phyloP scores from a whole-genome alignment of 2,113 vertebrate species.

The Chionis minor region DNA sequence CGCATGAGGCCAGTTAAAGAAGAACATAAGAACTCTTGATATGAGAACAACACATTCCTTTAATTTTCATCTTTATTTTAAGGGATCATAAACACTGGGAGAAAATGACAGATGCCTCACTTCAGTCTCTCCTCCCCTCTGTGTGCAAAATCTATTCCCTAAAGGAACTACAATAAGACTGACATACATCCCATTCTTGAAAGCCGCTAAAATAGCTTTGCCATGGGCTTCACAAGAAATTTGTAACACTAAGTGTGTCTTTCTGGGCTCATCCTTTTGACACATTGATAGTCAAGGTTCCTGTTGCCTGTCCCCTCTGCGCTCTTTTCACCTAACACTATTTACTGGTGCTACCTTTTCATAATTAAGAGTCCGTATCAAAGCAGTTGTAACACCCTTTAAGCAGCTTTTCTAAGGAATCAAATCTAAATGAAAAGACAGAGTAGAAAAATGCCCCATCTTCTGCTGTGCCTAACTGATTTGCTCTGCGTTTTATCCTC shows the following conservation, averaged over 20 bases:
- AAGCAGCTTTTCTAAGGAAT: conserved; percentile 66
- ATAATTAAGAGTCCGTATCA: conserved; percentile 64
- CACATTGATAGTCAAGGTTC: not conserved
- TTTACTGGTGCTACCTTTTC: conserved; percentile 62
- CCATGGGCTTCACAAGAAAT: conserved; percentile 58
- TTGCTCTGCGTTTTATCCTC: conserved; percentile 64
- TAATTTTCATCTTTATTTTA: conserved; percentile 41
- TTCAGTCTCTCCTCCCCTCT: conserved; percentile 33
- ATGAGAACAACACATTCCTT: not conserved
- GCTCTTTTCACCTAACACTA: conserved; percentile 54
- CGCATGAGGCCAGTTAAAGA: not conserved
- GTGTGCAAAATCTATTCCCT: conserved; percentile 38
- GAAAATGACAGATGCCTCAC: conserved; percentile 38
- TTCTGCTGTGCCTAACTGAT: conserved; percentile 66
- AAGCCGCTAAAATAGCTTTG: conserved; percentile 62
- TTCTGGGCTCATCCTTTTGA: conserved; percentile 39
- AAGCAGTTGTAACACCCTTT: conserved; percentile 66
- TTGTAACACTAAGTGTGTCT: conserved; percentile 21
- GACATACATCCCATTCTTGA: conserved; percentile 28
- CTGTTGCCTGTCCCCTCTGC: not conserved
- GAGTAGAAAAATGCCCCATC: conserved; percentile 45
- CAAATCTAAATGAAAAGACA: conserved; percentile 56
- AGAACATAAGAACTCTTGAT: not conserved
- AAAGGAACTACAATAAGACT: conserved; percentile 21
- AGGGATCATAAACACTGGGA: not conserved